Evolutionary conservation across 2,888 invertebrate genomes (phyloP).

Genomic region (Meghimatium bilineatum): DNA sequence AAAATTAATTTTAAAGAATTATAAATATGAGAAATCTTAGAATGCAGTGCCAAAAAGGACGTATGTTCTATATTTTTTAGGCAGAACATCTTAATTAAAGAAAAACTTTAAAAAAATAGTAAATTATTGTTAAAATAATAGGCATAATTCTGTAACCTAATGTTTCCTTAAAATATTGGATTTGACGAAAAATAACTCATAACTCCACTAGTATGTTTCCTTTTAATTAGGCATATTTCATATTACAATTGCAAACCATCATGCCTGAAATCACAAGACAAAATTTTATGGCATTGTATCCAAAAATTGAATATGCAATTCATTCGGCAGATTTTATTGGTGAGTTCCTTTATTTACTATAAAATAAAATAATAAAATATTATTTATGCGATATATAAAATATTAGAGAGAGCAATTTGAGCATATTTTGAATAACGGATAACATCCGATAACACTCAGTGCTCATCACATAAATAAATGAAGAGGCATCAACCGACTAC

Average conservation of each 20-base stretch:
- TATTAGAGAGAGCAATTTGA: too few relatives aligned
- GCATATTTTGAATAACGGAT: too few relatives aligned
- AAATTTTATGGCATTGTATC: constrained; percentile 24
- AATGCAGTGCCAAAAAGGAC: background rate
- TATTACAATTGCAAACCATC: background rate
- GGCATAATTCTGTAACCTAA: background rate
- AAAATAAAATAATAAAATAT: too few relatives aligned
- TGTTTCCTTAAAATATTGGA: background rate
- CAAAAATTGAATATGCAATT: constrained; percentile 80
- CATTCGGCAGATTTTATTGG: constrained; percentile 78
- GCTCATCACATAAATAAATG: too few relatives aligned
- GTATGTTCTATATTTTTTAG: background rate
- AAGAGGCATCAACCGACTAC: too few relatives aligned
- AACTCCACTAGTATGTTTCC: background rate
- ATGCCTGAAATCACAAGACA: constrained; percentile 33
- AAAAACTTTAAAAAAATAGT: background rate
- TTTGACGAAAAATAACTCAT: constrained; percentile 1
- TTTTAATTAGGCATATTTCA: background rate
- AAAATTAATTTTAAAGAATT: background rate
- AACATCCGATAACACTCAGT: too few relatives aligned
- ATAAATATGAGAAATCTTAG: background rate
- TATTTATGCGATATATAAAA: too few relatives aligned
- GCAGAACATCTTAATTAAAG: background rate
- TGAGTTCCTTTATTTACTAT: constrained; percentile 54
- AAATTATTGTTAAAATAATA: too few relatives aligned